Evolutionary conservation across 2,888 invertebrate species (phyloP).

Genomic region (Drosophila kanekoi): DNA sequence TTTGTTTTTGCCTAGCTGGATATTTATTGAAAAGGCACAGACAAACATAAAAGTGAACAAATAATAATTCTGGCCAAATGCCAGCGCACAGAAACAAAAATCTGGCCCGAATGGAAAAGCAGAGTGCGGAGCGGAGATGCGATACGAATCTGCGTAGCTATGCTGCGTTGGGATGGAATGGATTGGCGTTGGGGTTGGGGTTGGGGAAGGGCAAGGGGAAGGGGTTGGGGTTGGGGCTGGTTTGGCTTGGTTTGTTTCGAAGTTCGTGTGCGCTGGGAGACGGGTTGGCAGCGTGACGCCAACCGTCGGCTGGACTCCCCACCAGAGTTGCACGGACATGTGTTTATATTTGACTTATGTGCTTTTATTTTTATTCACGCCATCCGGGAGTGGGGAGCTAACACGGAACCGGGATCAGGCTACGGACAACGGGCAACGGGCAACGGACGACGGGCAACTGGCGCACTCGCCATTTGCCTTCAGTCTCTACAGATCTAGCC

Average conservation of each 20-base stretch:
- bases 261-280: constrained; percentile 28
- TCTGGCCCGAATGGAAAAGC: constrained; percentile 31
- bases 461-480: constrained; percentile 1
- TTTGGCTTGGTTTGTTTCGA: constrained; percentile 2
- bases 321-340: constrained; percentile 53
- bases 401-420: constrained; percentile 43
- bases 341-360: constrained; percentile 77
- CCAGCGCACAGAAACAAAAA: constrained; percentile 64
- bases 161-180: constrained; percentile 5
- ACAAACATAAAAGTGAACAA: constrained; percentile 79
- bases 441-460: constrained; percentile 19
- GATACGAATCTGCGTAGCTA: constrained; percentile 4
- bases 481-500: not conserved
- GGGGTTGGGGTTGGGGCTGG: constrained; percentile 13
- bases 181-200: not conserved
- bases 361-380: constrained; percentile 59
- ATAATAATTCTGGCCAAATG: constrained; percentile 78
- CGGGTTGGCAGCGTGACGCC: constrained; percentile 48
- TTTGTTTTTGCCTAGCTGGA: constrained; percentile 44
- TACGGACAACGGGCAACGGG: constrained; percentile 14
- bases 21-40: constrained; percentile 79
- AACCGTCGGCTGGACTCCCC: constrained; percentile 47
- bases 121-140: constrained; percentile 18
- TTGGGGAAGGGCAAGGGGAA: not conserved
- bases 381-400: constrained; percentile 20